Evolutionary conservation across 2,888 invertebrate genomes (phyloP).

Genomic region (Isoperla grammatica): DNA sequence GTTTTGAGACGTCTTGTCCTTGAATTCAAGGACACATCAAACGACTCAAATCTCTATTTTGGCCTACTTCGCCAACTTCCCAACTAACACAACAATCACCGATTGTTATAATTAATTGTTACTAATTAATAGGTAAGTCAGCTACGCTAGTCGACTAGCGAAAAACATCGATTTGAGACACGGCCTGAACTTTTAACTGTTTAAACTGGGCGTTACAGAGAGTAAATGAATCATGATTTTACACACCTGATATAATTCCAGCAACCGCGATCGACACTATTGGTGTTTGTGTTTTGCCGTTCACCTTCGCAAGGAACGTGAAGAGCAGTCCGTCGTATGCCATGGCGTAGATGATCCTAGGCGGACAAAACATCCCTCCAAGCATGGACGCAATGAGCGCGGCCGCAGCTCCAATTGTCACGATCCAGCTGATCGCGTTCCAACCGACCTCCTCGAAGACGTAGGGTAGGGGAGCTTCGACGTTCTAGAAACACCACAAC

Average conservation of each 20-base stretch:
- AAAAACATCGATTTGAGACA: no score
- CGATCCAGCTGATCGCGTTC: slow-evolving; percentile 78
- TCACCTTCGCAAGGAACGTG: slow-evolving; percentile 41
- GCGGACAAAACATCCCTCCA: slow-evolving; percentile 44
- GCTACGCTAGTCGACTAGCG: no score
- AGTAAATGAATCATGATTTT: no score
- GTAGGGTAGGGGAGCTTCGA: slow-evolving; percentile 79
- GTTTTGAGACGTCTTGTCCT: no score
- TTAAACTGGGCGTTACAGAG: no score
- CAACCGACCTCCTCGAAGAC: slow-evolving; percentile 74
- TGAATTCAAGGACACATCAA: no score
- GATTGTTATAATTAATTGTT: no score
- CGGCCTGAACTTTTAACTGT: no score
- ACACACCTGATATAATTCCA: slow-evolving; percentile 34
- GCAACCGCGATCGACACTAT: slow-evolving; percentile 40
- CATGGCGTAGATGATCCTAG: slow-evolving; percentile 46
- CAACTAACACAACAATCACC: no score
- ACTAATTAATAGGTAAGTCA: no score
- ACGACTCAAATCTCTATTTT: no score
- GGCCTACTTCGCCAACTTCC: no score
- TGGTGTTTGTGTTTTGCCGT: slow-evolving; percentile 44
- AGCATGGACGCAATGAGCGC: slow-evolving; percentile 70
- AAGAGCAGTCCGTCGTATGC: slow-evolving; percentile 47
- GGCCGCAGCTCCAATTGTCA: slow-evolving; percentile 85
- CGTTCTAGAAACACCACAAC: slow-evolving; percentile 50